Percentiles rank a stretch among this genome's conserved stretches.
Evolutionary conservation across 1,140 invertebrate species (phyloP).

Genomic region (Solenopsis invicta): DNA sequence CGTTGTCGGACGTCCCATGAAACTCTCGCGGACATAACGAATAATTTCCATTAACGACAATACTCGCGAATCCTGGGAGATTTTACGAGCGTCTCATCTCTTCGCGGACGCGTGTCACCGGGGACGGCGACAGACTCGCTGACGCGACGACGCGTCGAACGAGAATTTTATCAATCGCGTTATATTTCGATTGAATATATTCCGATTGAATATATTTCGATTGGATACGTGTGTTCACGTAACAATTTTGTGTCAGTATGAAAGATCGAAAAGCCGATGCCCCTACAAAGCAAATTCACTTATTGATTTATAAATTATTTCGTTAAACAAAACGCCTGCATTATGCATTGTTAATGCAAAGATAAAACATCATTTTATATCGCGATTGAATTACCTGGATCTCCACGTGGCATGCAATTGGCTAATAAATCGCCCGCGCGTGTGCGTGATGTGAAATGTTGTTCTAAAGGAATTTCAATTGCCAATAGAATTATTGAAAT

Average conservation of each 20-base stretch:
- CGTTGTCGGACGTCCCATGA: neutral
- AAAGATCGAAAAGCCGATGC: neutral
- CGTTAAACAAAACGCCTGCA: neutral
- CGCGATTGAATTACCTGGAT: neutral
- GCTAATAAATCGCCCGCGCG: constrained; percentile 28
- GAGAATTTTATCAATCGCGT: neutral
- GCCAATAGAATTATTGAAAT: constrained; percentile 79
- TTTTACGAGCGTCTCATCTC: neutral
- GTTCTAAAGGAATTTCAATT: constrained; percentile 81
- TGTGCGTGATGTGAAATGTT: constrained; percentile 4
- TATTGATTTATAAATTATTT: constrained; percentile 16
- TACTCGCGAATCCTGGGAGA: neutral
- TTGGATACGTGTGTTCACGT: neutral
- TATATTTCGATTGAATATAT: neutral
- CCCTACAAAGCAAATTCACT: neutral
- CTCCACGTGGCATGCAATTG: constrained; percentile 23
- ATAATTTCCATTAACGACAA: constrained; percentile 61
- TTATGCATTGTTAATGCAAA: constrained; percentile 7
- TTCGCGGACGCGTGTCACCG: neutral
- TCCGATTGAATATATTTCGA: neutral
- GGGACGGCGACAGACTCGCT: neutral
- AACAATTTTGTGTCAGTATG: neutral
- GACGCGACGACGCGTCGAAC: no score
- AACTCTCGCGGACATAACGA: constrained; percentile 60
- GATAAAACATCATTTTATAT: constrained; percentile 23